Evolutionary conservation across 2,888 invertebrate genomes (phyloP), one percentile per base, ranked within the genome.

Genomic region (Cryptocheilus praepositus): DNA sequence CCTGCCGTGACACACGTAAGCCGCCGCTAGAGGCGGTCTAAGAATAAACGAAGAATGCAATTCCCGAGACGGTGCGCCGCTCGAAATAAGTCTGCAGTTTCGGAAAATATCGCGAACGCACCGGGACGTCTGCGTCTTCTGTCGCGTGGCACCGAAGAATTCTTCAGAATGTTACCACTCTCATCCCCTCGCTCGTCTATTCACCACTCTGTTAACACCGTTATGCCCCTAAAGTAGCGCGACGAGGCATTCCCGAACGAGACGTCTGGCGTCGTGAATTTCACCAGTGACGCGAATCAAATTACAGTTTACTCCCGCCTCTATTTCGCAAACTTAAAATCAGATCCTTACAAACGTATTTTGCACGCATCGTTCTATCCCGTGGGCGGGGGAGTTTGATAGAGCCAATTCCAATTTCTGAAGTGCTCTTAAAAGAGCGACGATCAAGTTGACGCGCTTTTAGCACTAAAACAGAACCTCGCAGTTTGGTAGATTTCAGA

Each of bases 71-170:
- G 67, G 15, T 59, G 28, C 21, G 22, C 19, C 57, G 60, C 70
- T 69, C 56, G 64, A 76, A 80, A 80, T 77, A 77, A 76, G 57
- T 58, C 49, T 53, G 59, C 66, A 65, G 73, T 77, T 81, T 54
- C 71, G 65, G 61, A 78, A 80, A 82, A 81, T 81, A 81, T 82
- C 76, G 70, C 64, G 36, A 70, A 67, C 69, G 21, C 11, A 54
- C 60, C 46, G 53, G n/a, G 61, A n/a, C n/a, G 8, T 64, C 61
- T 43, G 43, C 15, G 28, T 19, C 52, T 60, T 46, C 51, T 53
- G 54, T 51, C 53, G 45, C 36, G 36, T 51, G 3, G 15, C 56
- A 11, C 25, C 52, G 36, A 45, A 61, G 54, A 67, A 71, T 77
- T 76, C 74, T 61, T 71, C 51, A 57, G 69, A 66, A 64, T 64